A percentile compares a stretch with the other conserved stretches of the same genome.
These are phyloP conservation scores for Erinaceus europaeus DNA, from an alignment of 2,113 vertebrate genomes.

Conservation along the genomic window DNA sequence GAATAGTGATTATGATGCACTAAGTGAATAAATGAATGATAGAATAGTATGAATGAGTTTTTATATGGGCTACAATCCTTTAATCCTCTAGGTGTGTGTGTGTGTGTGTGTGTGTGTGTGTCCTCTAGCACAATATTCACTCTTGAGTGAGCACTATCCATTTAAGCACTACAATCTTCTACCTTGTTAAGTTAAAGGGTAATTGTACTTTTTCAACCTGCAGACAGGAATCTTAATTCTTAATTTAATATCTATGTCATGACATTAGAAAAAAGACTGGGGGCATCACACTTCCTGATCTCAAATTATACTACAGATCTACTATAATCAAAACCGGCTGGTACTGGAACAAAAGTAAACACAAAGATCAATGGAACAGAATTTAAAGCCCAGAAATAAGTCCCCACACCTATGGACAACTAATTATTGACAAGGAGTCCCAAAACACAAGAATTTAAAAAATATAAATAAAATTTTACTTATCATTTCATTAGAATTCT, in stretches of 20 bases:
- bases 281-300: no score
- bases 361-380: no score
- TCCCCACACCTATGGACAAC: no score
- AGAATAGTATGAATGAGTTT: background rate
- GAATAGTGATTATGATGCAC: background rate
- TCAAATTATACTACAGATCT: no score
- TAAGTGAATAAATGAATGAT: background rate
- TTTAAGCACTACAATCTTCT: background rate
- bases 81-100: background rate
- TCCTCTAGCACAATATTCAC: background rate
- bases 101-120: background rate
- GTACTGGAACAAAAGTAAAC: no score
- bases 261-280: background rate
- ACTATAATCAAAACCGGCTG: no score
- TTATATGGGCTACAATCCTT: background rate
- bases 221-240: background rate
- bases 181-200: background rate
- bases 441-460: no score
- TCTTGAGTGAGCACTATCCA: background rate
- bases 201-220: background rate
- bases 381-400: no score
- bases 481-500: background rate
- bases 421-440: no score
- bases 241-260: background rate
- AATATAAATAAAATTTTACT: constrained; percentile 35